Evolutionary conservation across 2,888 invertebrate species (phyloP).

Genomic region (Arctia plantaginis): DNA sequence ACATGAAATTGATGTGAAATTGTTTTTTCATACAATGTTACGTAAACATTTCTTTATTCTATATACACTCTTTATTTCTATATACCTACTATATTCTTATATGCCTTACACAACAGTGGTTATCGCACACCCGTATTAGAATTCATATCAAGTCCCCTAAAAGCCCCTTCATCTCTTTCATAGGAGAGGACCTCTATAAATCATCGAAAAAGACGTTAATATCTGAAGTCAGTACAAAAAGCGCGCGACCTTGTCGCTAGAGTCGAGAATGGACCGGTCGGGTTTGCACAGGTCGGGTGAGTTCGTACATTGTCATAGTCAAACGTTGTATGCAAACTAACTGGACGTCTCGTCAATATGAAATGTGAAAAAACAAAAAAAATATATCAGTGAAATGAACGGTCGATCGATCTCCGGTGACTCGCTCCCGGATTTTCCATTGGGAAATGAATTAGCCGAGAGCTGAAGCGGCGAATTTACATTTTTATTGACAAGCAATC

Average conservation of each 20-base stretch:
- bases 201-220: constrained; percentile 77
- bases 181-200: constrained; percentile 77
- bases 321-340: constrained; percentile 69
- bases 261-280: constrained; percentile 49
- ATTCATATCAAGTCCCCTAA: constrained; percentile 76
- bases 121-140: constrained; percentile 72
- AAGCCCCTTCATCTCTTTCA: constrained; percentile 78
- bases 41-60: constrained; percentile 43
- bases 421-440: constrained; percentile 83
- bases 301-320: constrained; percentile 61
- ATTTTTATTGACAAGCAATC: constrained; percentile 86
- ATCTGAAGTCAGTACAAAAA: constrained; percentile 73
- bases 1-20: constrained; percentile 66
- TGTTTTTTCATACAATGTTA: constrained; percentile 53
- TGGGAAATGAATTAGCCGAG: constrained; percentile 85
- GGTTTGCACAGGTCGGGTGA: constrained; percentile 44
- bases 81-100: constrained; percentile 32
- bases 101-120: constrained; percentile 55
- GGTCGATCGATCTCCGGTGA: constrained; percentile 84
- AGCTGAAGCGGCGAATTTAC: constrained; percentile 84
- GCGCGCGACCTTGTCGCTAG: constrained; percentile 63
- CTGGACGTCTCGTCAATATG: constrained; percentile 78
- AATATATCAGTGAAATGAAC: constrained; percentile 77
- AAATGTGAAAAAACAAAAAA: constrained; percentile 70
- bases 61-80: background rate